Base-by-base conservation (phyloP, 2,888 invertebrate species). In the Cataglyphis altisquamis region DNA sequence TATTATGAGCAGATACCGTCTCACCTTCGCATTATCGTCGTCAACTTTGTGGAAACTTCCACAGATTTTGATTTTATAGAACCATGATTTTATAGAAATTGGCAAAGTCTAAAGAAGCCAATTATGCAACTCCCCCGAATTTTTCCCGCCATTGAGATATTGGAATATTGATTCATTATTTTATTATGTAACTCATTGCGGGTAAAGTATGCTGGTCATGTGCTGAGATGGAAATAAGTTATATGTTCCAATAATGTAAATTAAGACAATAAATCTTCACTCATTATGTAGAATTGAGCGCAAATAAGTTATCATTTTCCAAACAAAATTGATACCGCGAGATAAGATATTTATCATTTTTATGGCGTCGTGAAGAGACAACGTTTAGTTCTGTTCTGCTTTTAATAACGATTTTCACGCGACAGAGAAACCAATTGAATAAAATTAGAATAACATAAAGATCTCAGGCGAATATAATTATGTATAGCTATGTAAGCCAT, bases 191-290 rank as follows among this genome's bases (percentile, higher is more conserved):
- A 48, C 15, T 32, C 6, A 10, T 18, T 15, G 74, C 21, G n/a
- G 9, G 29, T 21, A 10, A 67, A 36, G 15, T 52, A 52, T 64
- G 25, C 48, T 74, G 12, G 52, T 21, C 48, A 8, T 52, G 36
- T 25, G 39, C n/a, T 66, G 3, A 52, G 10, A 55, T 55, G n/a
- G 2, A 36, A 32, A 39, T 48, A 74, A 32, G 12, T 45, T 29
- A 66, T 1, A 25, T 55, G 64, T n/a, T 52, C n/a, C 9, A 21
- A 15, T 75, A 39, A 77, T 77, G 5, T 66, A 67, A 52, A 52
- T 77, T 67, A 21, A 32, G 32, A 75, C 74, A 60, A 66, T 77
- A 68, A 55, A 52, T 77, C 18, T 32, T 67, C 48, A 9, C 52
- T n/a, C 12, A 5, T n/a, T 39, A 39, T 18, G 12, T 21, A 62